These are phyloP conservation scores for Paracentrotus lividus DNA, from an alignment of 53 echinoderm and acorn worm genomes.

Conservation along the genomic window DNA sequence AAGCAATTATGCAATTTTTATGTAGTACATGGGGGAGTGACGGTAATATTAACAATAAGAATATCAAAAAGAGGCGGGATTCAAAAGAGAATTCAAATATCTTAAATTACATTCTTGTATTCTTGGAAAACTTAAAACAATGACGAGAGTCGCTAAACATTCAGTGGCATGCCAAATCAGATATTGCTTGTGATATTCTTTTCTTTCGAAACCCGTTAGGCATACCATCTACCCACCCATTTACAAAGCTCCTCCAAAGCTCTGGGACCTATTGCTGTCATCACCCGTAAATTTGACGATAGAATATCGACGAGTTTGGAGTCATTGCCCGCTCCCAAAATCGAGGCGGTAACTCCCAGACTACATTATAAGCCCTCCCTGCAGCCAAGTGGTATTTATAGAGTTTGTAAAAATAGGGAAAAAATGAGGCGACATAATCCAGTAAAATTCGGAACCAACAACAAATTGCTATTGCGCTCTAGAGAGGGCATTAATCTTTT, in stretches of 20 bases:
- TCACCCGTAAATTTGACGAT: slow-evolving; percentile 40
- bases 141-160: neutral
- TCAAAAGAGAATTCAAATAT: neutral
- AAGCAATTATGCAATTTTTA: too few species aligned
- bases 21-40: too few species aligned
- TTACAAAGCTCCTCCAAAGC: slow-evolving; percentile 33
- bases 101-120: neutral
- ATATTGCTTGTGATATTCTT: neutral
- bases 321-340: slow-evolving; percentile 57
- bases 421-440: slow-evolving; percentile 36
- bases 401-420: too few species aligned
- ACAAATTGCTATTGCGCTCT: slow-evolving; percentile 21
- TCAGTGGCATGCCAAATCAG: slow-evolving; percentile 14
- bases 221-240: neutral
- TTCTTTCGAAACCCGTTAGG: neutral
- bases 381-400: neutral
- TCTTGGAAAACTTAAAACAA: neutral
- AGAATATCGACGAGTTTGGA: slow-evolving; percentile 52
- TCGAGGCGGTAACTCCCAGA: neutral
- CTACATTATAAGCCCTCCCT: slow-evolving; percentile 43
- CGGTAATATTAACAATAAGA: too few species aligned
- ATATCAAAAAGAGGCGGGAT: neutral
- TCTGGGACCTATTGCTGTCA: slow-evolving; percentile 20
- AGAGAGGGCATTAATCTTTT: neutral
- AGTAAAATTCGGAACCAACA: slow-evolving; percentile 21